Conservation (phyloP, 2,113 vertebrate genomes). For the Syngnathoides biaculeatus region DNA sequence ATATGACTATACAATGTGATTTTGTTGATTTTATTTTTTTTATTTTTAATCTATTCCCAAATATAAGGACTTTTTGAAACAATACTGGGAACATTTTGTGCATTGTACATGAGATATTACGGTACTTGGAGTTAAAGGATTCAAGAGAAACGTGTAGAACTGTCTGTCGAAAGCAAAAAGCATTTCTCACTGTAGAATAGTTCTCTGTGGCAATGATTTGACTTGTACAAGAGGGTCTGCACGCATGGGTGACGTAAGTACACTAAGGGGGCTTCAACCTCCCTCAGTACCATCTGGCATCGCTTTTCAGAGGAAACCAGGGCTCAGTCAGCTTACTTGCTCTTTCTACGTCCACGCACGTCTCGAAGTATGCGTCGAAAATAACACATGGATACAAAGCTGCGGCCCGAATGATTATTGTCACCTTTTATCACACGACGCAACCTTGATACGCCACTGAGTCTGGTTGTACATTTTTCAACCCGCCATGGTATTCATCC, state of each 20-base stretch:
- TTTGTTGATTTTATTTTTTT: no score
- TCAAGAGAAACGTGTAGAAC: neutral
- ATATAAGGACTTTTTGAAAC: no score
- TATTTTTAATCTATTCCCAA: no score
- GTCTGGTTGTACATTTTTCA: constrained; percentile 13
- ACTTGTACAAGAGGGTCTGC: constrained; percentile 31
- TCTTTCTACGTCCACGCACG: constrained; percentile 1
- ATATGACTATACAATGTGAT: no score
- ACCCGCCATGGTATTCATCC: constrained; percentile 19
- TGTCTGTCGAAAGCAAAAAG: constrained; percentile 18
- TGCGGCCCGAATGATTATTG: constrained; percentile 27
- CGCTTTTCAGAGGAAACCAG: constrained; percentile 21
- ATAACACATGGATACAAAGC: constrained; percentile 41
- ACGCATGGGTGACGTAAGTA: constrained; percentile 54
- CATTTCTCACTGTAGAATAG: constrained; percentile 3
- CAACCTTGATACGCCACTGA: constrained; percentile 8
- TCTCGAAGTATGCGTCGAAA: no score
- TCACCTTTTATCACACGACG: constrained; percentile 23
- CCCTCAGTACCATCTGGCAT: constrained; percentile 53
- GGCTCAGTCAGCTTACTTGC: constrained; percentile 17
- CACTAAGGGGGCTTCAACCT: constrained; percentile 43
- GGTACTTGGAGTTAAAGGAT: neutral
- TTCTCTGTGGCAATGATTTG: constrained; percentile 23
- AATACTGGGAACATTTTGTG: no score
- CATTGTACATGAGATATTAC: no score